Evolutionary conservation across 2,797 vertebrate species (phyloP).

Genomic region (Leontocebus nigricollis): DNA sequence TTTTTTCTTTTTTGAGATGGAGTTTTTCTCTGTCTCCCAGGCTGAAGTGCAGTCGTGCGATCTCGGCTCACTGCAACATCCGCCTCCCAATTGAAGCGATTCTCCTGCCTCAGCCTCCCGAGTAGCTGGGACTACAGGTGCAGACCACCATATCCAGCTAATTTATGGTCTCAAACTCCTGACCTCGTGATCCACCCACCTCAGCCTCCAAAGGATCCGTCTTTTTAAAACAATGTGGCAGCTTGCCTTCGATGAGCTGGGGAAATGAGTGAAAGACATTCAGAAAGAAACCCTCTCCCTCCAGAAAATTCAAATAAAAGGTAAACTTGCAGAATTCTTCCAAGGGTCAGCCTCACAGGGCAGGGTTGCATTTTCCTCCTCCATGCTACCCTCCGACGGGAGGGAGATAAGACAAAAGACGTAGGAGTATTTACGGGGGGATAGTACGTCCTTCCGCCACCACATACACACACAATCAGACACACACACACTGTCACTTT

Average conservation of each 20-base stretch:
- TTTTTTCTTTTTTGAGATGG: not conserved
- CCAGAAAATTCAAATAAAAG: not conserved
- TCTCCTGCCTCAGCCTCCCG: too few species aligned
- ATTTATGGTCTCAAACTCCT: too few species aligned
- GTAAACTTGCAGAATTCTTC: not conserved
- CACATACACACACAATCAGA: not conserved
- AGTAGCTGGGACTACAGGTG: too few species aligned
- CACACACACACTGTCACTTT: not conserved
- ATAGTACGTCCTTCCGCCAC: not conserved
- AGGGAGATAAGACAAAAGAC: not conserved
- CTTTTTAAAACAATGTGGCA: not conserved
- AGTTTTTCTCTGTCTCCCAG: too few species aligned
- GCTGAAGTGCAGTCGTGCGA: too few species aligned
- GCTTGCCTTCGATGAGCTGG: not conserved
- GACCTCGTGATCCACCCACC: too few species aligned
- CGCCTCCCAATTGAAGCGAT: too few species aligned
- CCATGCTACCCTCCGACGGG: not conserved
- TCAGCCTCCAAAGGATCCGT: too few species aligned
- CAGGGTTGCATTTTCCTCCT: not conserved
- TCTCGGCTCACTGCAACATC: too few species aligned
- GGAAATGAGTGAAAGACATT: not conserved
- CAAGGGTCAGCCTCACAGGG: not conserved
- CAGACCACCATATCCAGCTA: too few species aligned
- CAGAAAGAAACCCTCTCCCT: not conserved
- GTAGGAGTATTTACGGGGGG: fast-evolving